These are phyloP conservation scores for Tachystola acroxantha DNA, from an alignment of 2,888 invertebrate species.

Conservation along the genomic window DNA sequence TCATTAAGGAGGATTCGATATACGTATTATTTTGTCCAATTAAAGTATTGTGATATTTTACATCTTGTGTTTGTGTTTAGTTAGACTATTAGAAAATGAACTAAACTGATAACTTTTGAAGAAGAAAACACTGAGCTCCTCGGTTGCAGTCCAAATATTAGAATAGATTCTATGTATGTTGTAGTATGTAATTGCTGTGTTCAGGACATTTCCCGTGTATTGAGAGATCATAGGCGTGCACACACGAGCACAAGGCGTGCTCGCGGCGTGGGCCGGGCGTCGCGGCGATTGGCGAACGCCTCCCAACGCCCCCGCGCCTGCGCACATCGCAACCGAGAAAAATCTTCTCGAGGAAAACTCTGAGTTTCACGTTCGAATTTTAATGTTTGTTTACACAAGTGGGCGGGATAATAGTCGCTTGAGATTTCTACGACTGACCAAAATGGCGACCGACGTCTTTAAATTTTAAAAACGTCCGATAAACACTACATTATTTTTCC, in stretches of 20 bases:
- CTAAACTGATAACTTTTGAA: too few relatives aligned
- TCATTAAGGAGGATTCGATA: too few relatives aligned
- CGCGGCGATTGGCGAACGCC: slow-evolving; percentile 73
- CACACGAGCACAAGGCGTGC: slow-evolving; percentile 29
- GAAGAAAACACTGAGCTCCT: too few relatives aligned
- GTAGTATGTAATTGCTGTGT: too few relatives aligned
- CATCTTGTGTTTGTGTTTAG: too few relatives aligned
- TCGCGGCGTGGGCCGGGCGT: slow-evolving; percentile 57
- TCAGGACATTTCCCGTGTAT: too few relatives aligned
- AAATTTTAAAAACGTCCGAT: slow-evolving; percentile 8
- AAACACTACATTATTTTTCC: slow-evolving; percentile 5
- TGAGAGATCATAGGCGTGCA: slow-evolving; percentile 3
- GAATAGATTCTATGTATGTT: too few relatives aligned
- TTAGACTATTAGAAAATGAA: too few relatives aligned
- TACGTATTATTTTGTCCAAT: too few relatives aligned
- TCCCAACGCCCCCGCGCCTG: slow-evolving; percentile 76
- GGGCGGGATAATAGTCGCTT: slow-evolving; percentile 42
- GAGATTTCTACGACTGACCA: slow-evolving; percentile 31
- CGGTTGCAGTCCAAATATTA: too few relatives aligned
- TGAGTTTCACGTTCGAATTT: slow-evolving; percentile 42
- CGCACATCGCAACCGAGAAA: slow-evolving; percentile 59
- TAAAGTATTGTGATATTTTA: too few relatives aligned
- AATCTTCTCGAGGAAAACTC: slow-evolving; percentile 61
- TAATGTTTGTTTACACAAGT: slow-evolving; percentile 51
- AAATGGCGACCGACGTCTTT: slow-evolving; percentile 41